A percentile compares a stretch with the other conserved stretches of the same genome.
These are phyloP conservation scores for Marronus borbonicus DNA, from an alignment of 2,888 invertebrate genomes.

Conservation along the genomic window DNA sequence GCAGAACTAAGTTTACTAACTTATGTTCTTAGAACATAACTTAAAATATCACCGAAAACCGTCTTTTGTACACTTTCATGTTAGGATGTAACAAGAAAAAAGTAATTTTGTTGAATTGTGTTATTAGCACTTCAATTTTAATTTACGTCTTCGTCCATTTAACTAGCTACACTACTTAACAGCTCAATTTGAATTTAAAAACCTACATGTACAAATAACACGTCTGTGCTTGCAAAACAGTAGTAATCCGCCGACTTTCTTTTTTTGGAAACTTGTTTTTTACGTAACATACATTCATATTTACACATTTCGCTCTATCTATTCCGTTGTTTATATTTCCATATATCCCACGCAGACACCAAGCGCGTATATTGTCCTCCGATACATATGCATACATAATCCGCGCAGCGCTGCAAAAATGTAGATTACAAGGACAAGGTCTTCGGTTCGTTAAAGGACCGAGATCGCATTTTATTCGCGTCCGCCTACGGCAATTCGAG, in stretches of 20 bases:
- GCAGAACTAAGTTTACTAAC: too few species aligned
- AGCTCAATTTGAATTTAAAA: too few species aligned
- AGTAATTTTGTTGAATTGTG: too few species aligned
- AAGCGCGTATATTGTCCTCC: slow-evolving; percentile 1
- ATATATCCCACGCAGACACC: background rate
- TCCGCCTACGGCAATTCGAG: slow-evolving; percentile 22
- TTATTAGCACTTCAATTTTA: too few species aligned
- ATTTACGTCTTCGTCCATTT: too few species aligned
- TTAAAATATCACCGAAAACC: too few species aligned
- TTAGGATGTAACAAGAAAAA: too few species aligned
- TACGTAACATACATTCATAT: slow-evolving; percentile 16
- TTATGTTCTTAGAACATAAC: too few species aligned
- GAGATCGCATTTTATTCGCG: slow-evolving; percentile 32
- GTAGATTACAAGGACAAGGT: slow-evolving; percentile 43
- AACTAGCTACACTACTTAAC: too few species aligned
- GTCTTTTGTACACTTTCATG: too few species aligned
- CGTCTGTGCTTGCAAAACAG: background rate
- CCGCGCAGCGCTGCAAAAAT: slow-evolving; percentile 20
- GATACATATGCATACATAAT: background rate
- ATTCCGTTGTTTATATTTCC: too few species aligned
- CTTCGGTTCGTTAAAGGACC: slow-evolving; percentile 22
- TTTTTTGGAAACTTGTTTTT: slow-evolving; percentile 32
- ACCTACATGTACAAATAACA: background rate
- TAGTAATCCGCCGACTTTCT: slow-evolving; percentile 4
- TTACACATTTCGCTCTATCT: background rate